A percentile compares a stretch with the other conserved stretches of the same genome.
These are phyloP conservation scores for Alexandromys fortis DNA, from an alignment of 2,113 vertebrate genomes.

Conservation along the genomic window DNA sequence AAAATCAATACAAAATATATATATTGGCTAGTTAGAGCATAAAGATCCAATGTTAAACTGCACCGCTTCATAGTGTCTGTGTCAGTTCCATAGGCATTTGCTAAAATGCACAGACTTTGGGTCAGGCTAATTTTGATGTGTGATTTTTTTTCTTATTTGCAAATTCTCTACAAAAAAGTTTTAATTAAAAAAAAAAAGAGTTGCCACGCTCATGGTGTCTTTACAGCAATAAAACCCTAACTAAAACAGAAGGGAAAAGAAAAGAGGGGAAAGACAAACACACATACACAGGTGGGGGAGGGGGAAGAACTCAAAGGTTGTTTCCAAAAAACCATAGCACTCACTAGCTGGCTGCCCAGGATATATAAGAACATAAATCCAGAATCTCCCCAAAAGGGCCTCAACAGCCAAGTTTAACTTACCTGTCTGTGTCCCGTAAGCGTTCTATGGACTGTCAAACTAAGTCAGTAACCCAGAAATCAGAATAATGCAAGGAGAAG, in stretches of 20 bases:
- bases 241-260: not conserved
- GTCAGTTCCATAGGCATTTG: no score
- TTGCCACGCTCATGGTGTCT: not conserved
- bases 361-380: not conserved
- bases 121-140: no score
- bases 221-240: not conserved
- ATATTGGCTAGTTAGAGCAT: no score
- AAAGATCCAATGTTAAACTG: no score
- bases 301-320: not conserved
- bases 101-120: no score
- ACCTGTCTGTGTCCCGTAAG: not conserved
- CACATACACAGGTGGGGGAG: not conserved
- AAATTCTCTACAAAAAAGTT: no score
- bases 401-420: not conserved
- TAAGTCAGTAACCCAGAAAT: not conserved
- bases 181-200: no score
- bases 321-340: not conserved
- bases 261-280: not conserved
- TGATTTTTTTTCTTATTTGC: no score
- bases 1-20: no score
- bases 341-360: not conserved
- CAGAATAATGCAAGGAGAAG: not conserved
- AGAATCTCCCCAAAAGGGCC: not conserved
- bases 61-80: no score
- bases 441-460: not conserved